These are phyloP conservation scores for Notothenia coriiceps DNA, from an alignment of 2,113 vertebrate species.

Conservation along the genomic window DNA sequence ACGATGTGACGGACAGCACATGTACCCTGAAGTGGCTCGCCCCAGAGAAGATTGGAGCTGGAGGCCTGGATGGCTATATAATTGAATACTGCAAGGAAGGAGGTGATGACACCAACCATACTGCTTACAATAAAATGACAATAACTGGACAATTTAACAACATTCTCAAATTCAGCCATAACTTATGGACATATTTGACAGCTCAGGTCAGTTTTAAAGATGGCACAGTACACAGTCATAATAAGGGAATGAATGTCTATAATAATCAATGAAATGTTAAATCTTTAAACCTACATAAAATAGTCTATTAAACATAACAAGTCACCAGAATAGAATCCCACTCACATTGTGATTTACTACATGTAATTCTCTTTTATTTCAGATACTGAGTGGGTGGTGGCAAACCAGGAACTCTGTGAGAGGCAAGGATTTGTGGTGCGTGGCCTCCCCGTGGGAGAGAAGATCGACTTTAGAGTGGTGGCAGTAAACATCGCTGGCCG, in stretches of 20 bases:
- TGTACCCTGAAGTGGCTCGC: constrained; percentile 91
- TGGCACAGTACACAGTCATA: neutral
- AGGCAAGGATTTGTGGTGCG: constrained; percentile 87
- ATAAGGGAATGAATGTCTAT: neutral
- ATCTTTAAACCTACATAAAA: too few relatives aligned
- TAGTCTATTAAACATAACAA: neutral
- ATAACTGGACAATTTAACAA: constrained; percentile 1
- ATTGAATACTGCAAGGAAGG: constrained; percentile 93
- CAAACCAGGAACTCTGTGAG: constrained; percentile 86
- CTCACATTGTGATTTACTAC: constrained; percentile 21
- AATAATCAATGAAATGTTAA: neutral
- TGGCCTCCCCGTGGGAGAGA: constrained; percentile 89
- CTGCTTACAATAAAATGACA: neutral
- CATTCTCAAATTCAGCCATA: neutral
- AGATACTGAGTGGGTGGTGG: constrained; percentile 88
- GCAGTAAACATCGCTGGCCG: constrained; percentile 89
- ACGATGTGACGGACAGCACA: constrained; percentile 89
- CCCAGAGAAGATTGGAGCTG: constrained; percentile 89
- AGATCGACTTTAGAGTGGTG: constrained; percentile 88
- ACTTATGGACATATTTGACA: neutral
- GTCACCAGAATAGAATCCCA: neutral
- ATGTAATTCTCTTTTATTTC: constrained; percentile 18
- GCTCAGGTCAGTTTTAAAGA: neutral
- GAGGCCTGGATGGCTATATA: constrained; percentile 91
- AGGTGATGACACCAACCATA: constrained; percentile 73